Evolutionary conservation across 1,140 invertebrate genomes (phyloP), one percentile per base, ranked within the genome.

Genomic region (Daktulosphaira vitifoliae): DNA sequence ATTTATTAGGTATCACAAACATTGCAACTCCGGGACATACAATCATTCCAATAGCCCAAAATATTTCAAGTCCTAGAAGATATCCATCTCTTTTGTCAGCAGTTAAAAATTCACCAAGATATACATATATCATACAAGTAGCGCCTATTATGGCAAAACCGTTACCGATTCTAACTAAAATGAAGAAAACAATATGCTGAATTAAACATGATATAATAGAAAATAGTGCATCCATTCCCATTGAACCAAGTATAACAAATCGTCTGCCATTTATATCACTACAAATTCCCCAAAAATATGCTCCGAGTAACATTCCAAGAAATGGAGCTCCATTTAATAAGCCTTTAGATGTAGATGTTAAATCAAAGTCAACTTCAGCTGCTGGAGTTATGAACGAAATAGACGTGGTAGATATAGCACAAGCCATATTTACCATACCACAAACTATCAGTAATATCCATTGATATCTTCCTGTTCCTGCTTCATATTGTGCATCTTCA

Each of bases 101-200:
- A 5, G 16, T 29, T 46, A 59, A 29, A 46, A 59, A 59, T 46
- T 59, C 54, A 8, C 54, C 54, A 0, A 59, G 20, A 16, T 59
- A 59, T 39, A 59, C 54, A 6, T 59, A 59, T 20, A 59, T 26
- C 54, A 46, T 59, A 15, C 54, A 59, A 29, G 16, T 26, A 2
- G 39, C 39, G n/a, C 54, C 54, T 18, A 59, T 59, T 7, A 59
- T 46, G 38, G 54, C 54, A 15, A 59, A 59, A 13, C 54, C 54
- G n/a, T 59, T 59, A 7, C 54, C 54, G 11, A 59, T 7, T 46
- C 54, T 25, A 8, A 59, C 5, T 46, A 46, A 8, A 2, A 29
- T 18, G 37, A 59, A 59, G 15, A 18, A 29, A 8, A 1, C 3
- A 16, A 20, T 11, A 20, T 46, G 3, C 1, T 46, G 42, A 8